A percentile compares a stretch with the other conserved stretches of the same genome.
Evolutionary conservation across 1,140 invertebrate species (phyloP).

Genomic region (Zaprionus ghesquierei): DNA sequence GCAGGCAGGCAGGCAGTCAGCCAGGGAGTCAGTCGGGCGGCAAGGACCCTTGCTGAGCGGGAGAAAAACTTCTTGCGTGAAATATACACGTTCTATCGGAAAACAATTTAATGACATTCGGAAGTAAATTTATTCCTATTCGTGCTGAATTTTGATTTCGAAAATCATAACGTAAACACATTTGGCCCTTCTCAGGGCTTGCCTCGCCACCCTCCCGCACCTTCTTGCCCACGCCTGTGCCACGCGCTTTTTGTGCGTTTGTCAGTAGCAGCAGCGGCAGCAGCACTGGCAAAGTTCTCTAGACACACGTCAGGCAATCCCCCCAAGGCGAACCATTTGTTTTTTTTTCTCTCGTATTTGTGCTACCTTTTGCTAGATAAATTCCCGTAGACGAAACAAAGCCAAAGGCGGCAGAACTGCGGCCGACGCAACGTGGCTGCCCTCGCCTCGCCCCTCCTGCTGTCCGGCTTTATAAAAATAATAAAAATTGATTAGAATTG

Average conservation of each 20-base stretch:
- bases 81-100: conserved; percentile 82
- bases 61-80: conserved; percentile 67
- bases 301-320: conserved; percentile 49
- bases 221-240: not conserved
- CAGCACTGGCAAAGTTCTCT: conserved; percentile 35
- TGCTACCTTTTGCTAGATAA: conserved; percentile 67
- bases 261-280: conserved; percentile 54
- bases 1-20: conserved; percentile 26
- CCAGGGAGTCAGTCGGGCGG: not conserved
- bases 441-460: not conserved
- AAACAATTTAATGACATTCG: conserved; percentile 83
- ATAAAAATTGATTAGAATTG: conserved; percentile 83
- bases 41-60: conserved; percentile 17
- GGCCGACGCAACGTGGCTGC: not conserved
- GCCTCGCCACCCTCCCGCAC: not conserved
- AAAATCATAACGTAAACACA: conserved; percentile 82
- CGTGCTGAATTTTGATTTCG: conserved; percentile 82
- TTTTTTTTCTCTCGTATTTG: conserved; percentile 10
- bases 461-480: conserved; percentile 80
- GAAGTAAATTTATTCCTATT: conserved; percentile 82
- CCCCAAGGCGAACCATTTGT: conserved; percentile 73
- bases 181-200: conserved; percentile 46
- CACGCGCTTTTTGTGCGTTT: conserved; percentile 64
- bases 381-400: conserved; percentile 67
- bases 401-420: conserved; percentile 40